Conservation (phyloP, 2,797 vertebrate species). For the Paratrypauchen microcephalus region DNA sequence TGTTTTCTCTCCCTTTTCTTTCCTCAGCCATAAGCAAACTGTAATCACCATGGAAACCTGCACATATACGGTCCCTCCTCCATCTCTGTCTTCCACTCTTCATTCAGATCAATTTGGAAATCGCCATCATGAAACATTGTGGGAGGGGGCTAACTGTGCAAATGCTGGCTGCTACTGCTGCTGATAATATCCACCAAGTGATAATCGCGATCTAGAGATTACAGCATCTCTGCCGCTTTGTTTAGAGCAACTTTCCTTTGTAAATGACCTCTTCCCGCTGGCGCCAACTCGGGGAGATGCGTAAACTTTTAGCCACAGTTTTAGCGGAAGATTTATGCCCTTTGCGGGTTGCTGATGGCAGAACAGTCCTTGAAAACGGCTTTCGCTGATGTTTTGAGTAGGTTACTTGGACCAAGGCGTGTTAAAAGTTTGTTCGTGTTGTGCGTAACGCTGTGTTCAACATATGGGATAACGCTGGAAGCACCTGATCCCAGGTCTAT, state of each 20-base stretch:
- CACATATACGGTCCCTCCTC: constrained; percentile 54
- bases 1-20: constrained; percentile 22
- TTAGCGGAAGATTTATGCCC: constrained; percentile 33
- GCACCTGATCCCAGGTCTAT: constrained; percentile 27
- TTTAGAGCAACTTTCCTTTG: constrained; percentile 18
- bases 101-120: constrained; percentile 65
- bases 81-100: constrained; percentile 38
- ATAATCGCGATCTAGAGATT: constrained; percentile 36
- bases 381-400: constrained; percentile 33
- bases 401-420: constrained; percentile 33
- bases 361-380: constrained; percentile 27
- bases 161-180: constrained; percentile 49
- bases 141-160: constrained; percentile 52
- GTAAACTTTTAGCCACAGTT: constrained; percentile 62
- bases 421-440: constrained; percentile 54
- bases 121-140: constrained; percentile 49
- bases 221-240: constrained; percentile 15
- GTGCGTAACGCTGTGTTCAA: constrained; percentile 32
- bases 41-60: constrained; percentile 78
- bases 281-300: constrained; percentile 47
- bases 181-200: constrained; percentile 60
- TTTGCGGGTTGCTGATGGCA: constrained; percentile 23
- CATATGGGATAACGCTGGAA: constrained; percentile 55
- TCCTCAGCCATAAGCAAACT: constrained; percentile 57
- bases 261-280: constrained; percentile 20